Evolutionary conservation across 2,113 vertebrate species (phyloP), one percentile per base, ranked within the genome.

Genomic region (Rutilus rutilus): DNA sequence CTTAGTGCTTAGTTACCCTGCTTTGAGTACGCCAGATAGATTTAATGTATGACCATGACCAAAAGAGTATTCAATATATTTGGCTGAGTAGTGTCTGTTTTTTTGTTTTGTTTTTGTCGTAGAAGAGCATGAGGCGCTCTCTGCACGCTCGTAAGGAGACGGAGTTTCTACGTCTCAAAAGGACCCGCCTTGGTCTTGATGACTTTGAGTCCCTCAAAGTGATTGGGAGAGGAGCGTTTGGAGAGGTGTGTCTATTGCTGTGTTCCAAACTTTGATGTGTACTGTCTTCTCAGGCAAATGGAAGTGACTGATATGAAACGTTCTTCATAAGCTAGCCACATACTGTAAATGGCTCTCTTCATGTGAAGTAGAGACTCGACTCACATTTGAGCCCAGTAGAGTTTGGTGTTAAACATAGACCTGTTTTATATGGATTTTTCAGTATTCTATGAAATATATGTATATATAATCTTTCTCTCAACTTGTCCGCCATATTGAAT

Each of bases 151-250:
- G 97, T 1, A 99, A 99, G 90, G 98, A 99, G 92, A 99, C 98
- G 0, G 98, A 99, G 90, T 99, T 99, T 81, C 91, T 99, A 84
- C 91, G 98, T 0, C 95, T 99, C 54, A 99, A 99, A 93, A 95
- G 98, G 88, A 99, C 98, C 3, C 93, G 98, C 0, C 96, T 99
- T 3, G 98, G 98, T 67, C 88, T 99, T 87, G 97, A 98, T 33
- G 98, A 99, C 90, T 99, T 99, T 11, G 98, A 99, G 87, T 99
- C 98, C 5, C 92, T 99, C 50, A 99, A 99, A 91, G 98, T 99
- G 71, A 99, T 99, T 78, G 98, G 98, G 88, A 96, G 98, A 90
- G 98, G 98, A 23, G 98, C 98, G 0, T 99, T 99, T 83, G 98
- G 98, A 90, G 98, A 99, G 96, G 98, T 99, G n/a, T 23, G 75